These are phyloP conservation scores for Cliona cf. orientalis DNA, from an alignment of 37 sponge, comb jelly and placozoan species.

Conservation along the genomic window DNA sequence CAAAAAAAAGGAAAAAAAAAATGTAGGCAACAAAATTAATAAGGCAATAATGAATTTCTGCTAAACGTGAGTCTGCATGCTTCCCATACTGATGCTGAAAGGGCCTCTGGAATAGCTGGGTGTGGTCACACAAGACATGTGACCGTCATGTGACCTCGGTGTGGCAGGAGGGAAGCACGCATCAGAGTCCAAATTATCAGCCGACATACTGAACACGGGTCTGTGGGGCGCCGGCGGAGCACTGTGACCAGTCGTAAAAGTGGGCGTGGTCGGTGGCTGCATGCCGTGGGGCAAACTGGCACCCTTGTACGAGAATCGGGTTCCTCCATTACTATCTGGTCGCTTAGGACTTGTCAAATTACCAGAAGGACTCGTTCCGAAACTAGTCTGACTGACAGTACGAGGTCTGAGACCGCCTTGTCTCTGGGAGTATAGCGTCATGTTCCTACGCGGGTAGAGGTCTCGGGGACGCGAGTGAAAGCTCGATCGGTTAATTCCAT, in stretches of 20 bases:
- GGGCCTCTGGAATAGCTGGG: constrained; percentile 17
- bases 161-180: not conserved
- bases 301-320: not conserved
- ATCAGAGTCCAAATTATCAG: constrained; percentile 32
- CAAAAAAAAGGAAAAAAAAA: too few species aligned
- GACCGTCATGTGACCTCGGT: not conserved
- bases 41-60: not conserved
- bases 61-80: constrained; percentile 34
- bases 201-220: constrained; percentile 20
- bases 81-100: constrained; percentile 34
- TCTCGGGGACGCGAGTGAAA: not conserved
- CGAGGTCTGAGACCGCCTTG: constrained; percentile 9
- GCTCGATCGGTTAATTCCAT: not conserved
- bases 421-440: not conserved
- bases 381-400: constrained; percentile 3
- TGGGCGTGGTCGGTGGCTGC: not conserved
- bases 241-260: not conserved
- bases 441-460: constrained; percentile 1
- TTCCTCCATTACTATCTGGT: not conserved
- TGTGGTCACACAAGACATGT: constrained; percentile 15
- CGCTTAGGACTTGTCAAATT: not conserved
- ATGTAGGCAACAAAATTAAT: not conserved
- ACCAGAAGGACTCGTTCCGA: not conserved
- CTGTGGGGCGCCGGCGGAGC: not conserved
- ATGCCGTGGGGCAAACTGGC: not conserved